These are phyloP conservation scores for Goniozus legneri DNA, from an alignment of 1,140 invertebrate genomes.

Conservation along the genomic window DNA sequence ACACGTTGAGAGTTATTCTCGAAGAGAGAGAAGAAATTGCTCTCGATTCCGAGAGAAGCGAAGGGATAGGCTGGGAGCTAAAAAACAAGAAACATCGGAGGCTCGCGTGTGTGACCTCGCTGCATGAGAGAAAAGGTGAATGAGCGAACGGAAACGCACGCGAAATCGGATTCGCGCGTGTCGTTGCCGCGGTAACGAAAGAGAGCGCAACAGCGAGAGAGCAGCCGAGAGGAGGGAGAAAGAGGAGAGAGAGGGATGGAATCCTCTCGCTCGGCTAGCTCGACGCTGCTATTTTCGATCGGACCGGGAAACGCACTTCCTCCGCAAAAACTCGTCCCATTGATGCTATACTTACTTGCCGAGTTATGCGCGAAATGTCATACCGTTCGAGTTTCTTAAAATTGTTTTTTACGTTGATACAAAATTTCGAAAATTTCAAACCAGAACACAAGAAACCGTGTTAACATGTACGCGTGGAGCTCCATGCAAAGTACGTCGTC, in stretches of 20 bases:
- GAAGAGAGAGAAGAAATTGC: too few species aligned
- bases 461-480: too few species aligned
- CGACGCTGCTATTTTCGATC: slow-evolving; percentile 25
- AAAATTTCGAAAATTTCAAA: too few species aligned
- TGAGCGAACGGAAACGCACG: background rate
- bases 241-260: too few species aligned
- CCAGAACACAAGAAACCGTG: too few species aligned
- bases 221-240: too few species aligned
- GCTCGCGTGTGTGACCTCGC: too few species aligned
- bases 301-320: slow-evolving; percentile 19
- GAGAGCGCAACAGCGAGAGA: too few species aligned
- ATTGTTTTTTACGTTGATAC: background rate
- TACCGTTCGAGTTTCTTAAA: background rate
- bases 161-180: slow-evolving; percentile 20
- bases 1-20: too few species aligned
- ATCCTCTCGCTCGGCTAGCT: too few species aligned
- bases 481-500: too few species aligned
- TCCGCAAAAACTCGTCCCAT: background rate
- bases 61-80: slow-evolving; percentile 7
- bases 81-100: background rate
- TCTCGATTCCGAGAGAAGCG: slow-evolving; percentile 11
- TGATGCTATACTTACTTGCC: slow-evolving; percentile 9
- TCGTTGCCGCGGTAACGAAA: slow-evolving; percentile 33
- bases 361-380: background rate
- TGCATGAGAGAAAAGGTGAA: too few species aligned